Percentiles rank a stretch among this genome's conserved stretches.
phyloP scores from a whole-genome alignment of 2,888 invertebrate species.

The Willowsia nigromaculata region DNA sequence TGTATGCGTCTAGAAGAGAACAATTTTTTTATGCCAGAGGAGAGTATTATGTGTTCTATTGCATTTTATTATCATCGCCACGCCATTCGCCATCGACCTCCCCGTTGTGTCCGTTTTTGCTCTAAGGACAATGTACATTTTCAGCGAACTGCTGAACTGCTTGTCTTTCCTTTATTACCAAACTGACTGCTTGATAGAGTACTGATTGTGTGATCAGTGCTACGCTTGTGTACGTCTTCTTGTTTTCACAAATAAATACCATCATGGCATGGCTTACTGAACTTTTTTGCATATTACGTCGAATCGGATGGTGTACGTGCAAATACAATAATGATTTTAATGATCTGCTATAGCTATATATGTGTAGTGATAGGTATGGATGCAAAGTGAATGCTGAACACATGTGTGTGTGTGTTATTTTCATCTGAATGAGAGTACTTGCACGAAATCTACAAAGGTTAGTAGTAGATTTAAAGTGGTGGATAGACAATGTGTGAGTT shows the following conservation, averaged over 20 bases:
- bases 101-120: slow-evolving; percentile 42
- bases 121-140: slow-evolving; percentile 31
- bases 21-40: slow-evolving; percentile 8
- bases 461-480: slow-evolving; percentile 22
- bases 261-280: neutral
- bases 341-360: neutral
- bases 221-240: neutral
- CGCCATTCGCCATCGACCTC: slow-evolving; percentile 34
- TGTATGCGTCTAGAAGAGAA: slow-evolving; percentile 3
- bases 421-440: slow-evolving; percentile 18
- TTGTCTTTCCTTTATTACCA: too few relatives aligned
- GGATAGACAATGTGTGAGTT: neutral
- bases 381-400: neutral
- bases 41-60: slow-evolving; percentile 21
- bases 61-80: slow-evolving; percentile 43
- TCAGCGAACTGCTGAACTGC: neutral
- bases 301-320: slow-evolving; percentile 21
- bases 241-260: neutral
- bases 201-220: slow-evolving; percentile 7
- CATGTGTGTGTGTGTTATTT: neutral
- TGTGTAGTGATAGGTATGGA: neutral
- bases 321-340: slow-evolving; percentile 10
- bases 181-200: slow-evolving; percentile 2
- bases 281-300: slow-evolving; percentile 18
- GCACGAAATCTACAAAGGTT: slow-evolving; percentile 31